Base-by-base conservation (phyloP, 1,140 invertebrate genomes). In the Pomacea maculata region DNA sequence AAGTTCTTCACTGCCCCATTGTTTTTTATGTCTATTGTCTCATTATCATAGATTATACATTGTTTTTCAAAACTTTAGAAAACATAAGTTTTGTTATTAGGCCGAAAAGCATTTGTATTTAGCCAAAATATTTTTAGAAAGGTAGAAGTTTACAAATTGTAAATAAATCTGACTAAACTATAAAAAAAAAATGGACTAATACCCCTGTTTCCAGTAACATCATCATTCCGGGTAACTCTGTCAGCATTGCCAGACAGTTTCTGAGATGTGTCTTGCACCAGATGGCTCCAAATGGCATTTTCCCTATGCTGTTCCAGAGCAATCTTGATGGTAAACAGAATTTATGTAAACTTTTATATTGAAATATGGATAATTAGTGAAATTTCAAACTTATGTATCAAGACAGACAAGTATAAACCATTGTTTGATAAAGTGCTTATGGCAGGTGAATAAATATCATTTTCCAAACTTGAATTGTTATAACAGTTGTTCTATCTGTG, bases 191-290 rank as follows among this genome's bases (percentile, higher is more conserved):
- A 25, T 0, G 25, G 25, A 25, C 25, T 25, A 25, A 25, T 25
- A 25, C 25, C 25, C 25, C 25, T 25, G 25, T 45, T 45, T 88
- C 94, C 85, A 95, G 95, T 88, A 94, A 96, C 80, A 70, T 91
- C n/a, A 87, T 92, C 77, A 86, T 91, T 25, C 91, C 92, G 17
- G 90, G 90, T 54, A 92, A 92, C 88, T 88, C 86, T 84, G 83
- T 89, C 14, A 98, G 97, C 90, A 97, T 99, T 67, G 97, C 98
- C 2, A 95, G 98, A 91, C 98, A 99, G 91, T 99, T 99, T 92
- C 92, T 99, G 68, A 94, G 98, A 84, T 99, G 98, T 90, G 95
- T 98, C 78, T 93, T 99, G 61, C 98, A 99, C 92, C 98, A 99
- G 91, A 92, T 99, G 54, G 96, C 97, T 17, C 97, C 97, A 0